Evolutionary conservation across 1,140 invertebrate species (phyloP).

Genomic region (Drosophila setifemur): DNA sequence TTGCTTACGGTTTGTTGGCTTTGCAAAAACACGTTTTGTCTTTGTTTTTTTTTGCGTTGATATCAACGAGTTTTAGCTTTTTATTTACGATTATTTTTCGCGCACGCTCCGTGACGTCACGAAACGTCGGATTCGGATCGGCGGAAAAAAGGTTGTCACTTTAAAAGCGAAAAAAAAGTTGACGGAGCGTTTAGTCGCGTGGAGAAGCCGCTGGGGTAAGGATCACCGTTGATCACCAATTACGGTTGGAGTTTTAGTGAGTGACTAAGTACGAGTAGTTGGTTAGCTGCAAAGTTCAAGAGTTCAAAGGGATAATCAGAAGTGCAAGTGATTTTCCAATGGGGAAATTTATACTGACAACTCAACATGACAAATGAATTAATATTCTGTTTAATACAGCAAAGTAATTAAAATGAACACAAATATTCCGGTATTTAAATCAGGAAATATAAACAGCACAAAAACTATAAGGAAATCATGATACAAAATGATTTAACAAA

Average conservation of each 20-base stretch:
- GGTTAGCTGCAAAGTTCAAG: too few relatives aligned
- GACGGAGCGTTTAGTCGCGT: conserved; percentile 45
- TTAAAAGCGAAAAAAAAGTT: conserved; percentile 38
- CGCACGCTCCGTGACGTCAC: conserved; percentile 46
- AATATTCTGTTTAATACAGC: too few relatives aligned
- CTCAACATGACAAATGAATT: too few relatives aligned
- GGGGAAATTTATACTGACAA: too few relatives aligned
- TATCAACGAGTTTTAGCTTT: conserved; percentile 17
- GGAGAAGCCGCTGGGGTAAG: conserved; percentile 38
- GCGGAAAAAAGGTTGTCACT: conserved; percentile 39
- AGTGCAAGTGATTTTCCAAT: too few relatives aligned
- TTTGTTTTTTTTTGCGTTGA: conserved; percentile 24
- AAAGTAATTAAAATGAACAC: too few relatives aligned
- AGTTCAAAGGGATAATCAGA: too few relatives aligned
- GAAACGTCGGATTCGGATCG: background rate
- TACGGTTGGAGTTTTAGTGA: background rate
- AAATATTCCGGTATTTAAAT: too few relatives aligned
- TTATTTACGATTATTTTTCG: conserved; percentile 33
- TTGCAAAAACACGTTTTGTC: conserved; percentile 18
- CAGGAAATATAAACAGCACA: too few relatives aligned
- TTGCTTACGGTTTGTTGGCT: conserved; percentile 1
- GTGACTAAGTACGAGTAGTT: background rate
- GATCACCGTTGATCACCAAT: conserved; percentile 22
- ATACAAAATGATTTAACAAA: too few relatives aligned
- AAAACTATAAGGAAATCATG: too few relatives aligned